phyloP scores from a whole-genome alignment of 2,113 vertebrate species.

The Dasypus novemcinctus region DNA sequence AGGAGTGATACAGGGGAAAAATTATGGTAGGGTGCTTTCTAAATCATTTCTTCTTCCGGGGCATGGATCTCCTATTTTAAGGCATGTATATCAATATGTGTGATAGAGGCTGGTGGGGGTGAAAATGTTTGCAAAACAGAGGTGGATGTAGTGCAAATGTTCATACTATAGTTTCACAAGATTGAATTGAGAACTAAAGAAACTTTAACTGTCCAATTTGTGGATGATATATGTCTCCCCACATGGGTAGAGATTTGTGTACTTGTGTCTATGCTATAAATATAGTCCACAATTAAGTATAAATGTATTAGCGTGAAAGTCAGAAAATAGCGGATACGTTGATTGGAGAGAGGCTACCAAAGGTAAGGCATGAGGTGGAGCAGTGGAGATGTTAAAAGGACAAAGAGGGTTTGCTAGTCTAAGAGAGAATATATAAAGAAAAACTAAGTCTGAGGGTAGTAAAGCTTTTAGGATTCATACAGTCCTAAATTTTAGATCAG shows the following conservation, averaged over 20 bases:
- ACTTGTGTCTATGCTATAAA: neutral
- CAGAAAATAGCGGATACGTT: neutral
- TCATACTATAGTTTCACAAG: neutral
- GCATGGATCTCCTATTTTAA: neutral
- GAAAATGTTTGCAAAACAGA: neutral
- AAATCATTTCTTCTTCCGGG: neutral
- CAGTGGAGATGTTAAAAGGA: neutral
- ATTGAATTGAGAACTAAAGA: neutral
- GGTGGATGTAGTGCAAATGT: neutral
- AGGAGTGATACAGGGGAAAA: neutral
- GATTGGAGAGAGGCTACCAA: neutral
- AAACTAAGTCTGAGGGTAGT: neutral
- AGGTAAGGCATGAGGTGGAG: neutral
- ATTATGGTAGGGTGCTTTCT: neutral
- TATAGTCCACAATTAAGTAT: neutral
- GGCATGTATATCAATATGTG: neutral
- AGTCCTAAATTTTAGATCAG: neutral
- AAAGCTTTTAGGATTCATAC: neutral
- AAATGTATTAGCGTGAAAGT: neutral
- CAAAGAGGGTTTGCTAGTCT: neutral
- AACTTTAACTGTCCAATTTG: neutral
- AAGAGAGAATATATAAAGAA: neutral
- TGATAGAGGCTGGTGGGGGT: neutral
- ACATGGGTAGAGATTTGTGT: neutral
- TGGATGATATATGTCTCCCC: neutral